Evolutionary conservation across 2,888 invertebrate species (phyloP).

Genomic region (Thecocarcelia acutangulata): DNA sequence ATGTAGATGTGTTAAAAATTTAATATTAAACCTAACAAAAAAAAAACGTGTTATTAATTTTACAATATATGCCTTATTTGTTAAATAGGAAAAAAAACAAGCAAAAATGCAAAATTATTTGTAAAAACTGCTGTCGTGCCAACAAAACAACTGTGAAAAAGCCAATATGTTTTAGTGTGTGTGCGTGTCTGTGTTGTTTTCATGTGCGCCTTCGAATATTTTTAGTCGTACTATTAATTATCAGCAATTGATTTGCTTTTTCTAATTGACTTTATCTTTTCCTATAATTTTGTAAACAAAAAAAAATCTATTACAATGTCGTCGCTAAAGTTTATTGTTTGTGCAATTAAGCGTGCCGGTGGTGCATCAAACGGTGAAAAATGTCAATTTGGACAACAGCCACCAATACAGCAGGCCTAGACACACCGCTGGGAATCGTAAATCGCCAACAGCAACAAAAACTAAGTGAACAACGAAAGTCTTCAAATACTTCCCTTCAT

Average conservation of each 20-base stretch:
- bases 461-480: constrained; percentile 34
- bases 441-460: constrained; percentile 54
- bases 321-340: constrained; percentile 41
- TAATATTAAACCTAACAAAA: not conserved
- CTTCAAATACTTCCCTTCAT: constrained; percentile 14
- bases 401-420: constrained; percentile 82
- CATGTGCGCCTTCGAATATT: constrained; percentile 14
- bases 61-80: constrained; percentile 2
- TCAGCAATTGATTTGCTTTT: constrained; percentile 36
- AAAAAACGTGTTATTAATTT: not conserved
- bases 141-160: not conserved
- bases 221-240: constrained; percentile 45
- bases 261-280: constrained; percentile 22
- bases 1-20: not conserved
- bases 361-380: constrained; percentile 23
- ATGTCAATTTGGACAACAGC: constrained; percentile 88
- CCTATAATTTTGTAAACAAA: constrained; percentile 11
- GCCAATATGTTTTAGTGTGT: not conserved
- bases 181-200: constrained; percentile 15
- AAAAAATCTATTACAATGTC: constrained; percentile 46
- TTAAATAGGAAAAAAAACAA: constrained; percentile 10
- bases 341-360: constrained; percentile 4
- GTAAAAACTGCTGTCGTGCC: constrained; percentile 20
- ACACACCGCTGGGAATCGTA: constrained; percentile 73
- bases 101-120: constrained; percentile 29